Percentiles rank a stretch among this genome's conserved stretches.
phyloP scores from a whole-genome alignment of 2,888 invertebrate genomes.

The Papilio gigon region DNA sequence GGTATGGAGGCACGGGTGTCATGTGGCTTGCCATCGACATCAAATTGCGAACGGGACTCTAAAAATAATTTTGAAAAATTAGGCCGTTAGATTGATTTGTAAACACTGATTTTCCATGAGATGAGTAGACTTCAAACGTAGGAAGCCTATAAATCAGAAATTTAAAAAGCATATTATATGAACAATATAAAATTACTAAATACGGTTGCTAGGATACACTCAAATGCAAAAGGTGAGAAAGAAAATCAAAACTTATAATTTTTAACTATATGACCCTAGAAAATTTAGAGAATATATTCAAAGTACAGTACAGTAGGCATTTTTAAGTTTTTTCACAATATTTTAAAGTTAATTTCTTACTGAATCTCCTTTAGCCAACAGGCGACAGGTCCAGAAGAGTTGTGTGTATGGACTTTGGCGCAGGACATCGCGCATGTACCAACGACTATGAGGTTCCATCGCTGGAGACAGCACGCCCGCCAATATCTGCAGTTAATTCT shows the following conservation, averaged over 20 bases:
- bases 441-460: slow-evolving; percentile 80
- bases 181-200: neutral
- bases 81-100: neutral
- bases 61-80: slow-evolving; percentile 22
- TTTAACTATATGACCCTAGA: too few relatives aligned
- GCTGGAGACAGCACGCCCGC: slow-evolving; percentile 81
- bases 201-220: slow-evolving; percentile 7
- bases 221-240: neutral
- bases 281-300: too few relatives aligned
- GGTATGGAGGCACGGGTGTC: slow-evolving; percentile 69
- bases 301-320: too few relatives aligned
- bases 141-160: neutral
- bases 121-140: neutral
- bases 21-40: slow-evolving; percentile 73
- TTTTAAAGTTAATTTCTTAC: slow-evolving; percentile 52
- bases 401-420: slow-evolving; percentile 78
- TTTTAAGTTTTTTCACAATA: too few relatives aligned
- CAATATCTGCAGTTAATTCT: slow-evolving; percentile 56
- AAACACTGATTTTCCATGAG: neutral
- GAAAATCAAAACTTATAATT: neutral
- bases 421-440: slow-evolving; percentile 84
- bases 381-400: slow-evolving; percentile 77
- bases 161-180: neutral
- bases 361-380: slow-evolving; percentile 75
- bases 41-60: slow-evolving; percentile 66